Conservation (phyloP, 2,888 invertebrate genomes). For the Brachylomia viminalis region DNA sequence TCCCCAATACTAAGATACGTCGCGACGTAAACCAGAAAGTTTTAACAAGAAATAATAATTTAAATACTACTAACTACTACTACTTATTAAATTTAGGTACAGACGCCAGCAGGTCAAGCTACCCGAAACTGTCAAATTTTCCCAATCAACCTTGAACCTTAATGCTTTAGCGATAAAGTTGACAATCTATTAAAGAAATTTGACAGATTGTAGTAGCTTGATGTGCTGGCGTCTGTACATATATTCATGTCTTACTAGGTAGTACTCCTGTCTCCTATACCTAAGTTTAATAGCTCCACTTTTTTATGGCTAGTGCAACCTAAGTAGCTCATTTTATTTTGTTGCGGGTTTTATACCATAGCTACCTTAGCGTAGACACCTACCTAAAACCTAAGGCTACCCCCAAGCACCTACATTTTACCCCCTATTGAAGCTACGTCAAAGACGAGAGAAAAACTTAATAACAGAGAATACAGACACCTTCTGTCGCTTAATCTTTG, state of each 20-base stretch:
- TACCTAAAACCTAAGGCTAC: not conserved
- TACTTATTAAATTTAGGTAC: too few relatives aligned
- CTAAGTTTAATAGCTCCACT: not conserved
- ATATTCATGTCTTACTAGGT: too few relatives aligned
- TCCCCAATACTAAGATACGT: not conserved
- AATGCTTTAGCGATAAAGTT: too few relatives aligned
- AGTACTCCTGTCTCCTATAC: too few relatives aligned
- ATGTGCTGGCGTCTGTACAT: too few relatives aligned
- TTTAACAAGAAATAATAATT: not conserved
- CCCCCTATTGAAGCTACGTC: not conserved
- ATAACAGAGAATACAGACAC: conserved; percentile 26
- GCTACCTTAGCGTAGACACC: too few relatives aligned
- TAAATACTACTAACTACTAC: too few relatives aligned
- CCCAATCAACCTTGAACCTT: too few relatives aligned
- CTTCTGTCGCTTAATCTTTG: conserved; percentile 70
- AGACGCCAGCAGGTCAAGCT: too few relatives aligned
- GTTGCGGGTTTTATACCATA: not conserved
- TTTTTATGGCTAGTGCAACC: not conserved
- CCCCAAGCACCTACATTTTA: not conserved
- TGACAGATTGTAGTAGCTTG: too few relatives aligned
- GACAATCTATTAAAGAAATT: too few relatives aligned
- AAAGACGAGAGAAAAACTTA: conserved; percentile 17
- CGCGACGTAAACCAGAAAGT: not conserved
- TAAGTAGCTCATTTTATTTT: not conserved
- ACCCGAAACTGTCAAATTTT: too few relatives aligned